Base-by-base conservation (phyloP, 2,797 vertebrate species). In the Pteropus rufus region DNA sequence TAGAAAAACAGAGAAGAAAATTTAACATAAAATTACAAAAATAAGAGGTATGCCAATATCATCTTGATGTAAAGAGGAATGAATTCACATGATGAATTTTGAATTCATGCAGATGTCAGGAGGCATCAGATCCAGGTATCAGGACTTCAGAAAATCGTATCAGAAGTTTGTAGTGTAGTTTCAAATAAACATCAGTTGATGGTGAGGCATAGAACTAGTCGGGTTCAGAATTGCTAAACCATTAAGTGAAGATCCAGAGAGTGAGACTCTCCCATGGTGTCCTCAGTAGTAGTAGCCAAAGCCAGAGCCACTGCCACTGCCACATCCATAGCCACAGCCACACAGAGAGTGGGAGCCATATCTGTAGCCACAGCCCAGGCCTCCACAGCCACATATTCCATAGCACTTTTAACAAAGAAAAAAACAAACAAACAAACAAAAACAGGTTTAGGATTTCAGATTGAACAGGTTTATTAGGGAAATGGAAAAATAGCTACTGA, bases 211-310 rank as follows among this genome's bases (percentile, higher is more conserved):
- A 54, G 10, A 46, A 49, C 3, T 64, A 4, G 2, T 19, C 5
- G 14, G 2, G 21, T 49, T 79, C n/a, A 67, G 34, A 76, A 83
- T 0, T 70, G 2, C 7, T 18, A 4, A 84, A 34, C 14, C 2
- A 15, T 11, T 0, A 14, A 24, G 4, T 60, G 15, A 12, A n/a
- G 3, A 0, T 58, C 9, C 8, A 29, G 23, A n/a, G 0, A 7
- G 0, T 49, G 1, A 89, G 29, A 62, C 11, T 65, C 11, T 65
- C 15, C 2, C 0, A 0, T 5, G 5, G 7, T 3, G 0, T 58
- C 36, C 3, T 96, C 89, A 82, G 1, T 85, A 94, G 83, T 79
- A 97, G 81, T 62, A 96, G 44, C 90, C 96, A 67, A 73, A 94
- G 46, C 88, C 89, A 65, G 34, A 96, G 5, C 94, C 97, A 23